Conservation (phyloP, 2,888 invertebrate genomes). For the Orthosia cruda region DNA sequence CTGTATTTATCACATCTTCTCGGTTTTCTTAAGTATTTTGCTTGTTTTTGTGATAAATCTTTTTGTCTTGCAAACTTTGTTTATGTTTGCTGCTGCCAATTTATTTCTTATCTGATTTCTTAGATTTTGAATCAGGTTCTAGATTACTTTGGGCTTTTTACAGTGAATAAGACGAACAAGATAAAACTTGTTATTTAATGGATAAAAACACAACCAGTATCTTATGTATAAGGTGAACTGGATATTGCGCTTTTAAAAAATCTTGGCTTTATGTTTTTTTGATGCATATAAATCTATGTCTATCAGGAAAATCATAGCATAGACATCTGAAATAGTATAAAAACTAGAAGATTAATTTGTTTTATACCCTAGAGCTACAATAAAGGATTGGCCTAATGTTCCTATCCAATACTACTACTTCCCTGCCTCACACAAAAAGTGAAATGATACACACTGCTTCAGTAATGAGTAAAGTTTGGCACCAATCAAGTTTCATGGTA, state of each 20-base stretch:
- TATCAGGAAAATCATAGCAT: neutral
- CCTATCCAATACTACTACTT: too few species aligned
- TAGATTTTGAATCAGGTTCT: constrained; percentile 22
- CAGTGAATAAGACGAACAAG: neutral
- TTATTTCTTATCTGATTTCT: constrained; percentile 37
- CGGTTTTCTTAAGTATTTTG: constrained; percentile 25
- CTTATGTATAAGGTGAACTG: constrained; percentile 1
- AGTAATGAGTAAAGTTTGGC: constrained; percentile 53
- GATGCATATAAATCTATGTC: neutral
- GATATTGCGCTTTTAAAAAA: too few species aligned
- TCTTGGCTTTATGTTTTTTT: neutral
- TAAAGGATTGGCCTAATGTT: neutral
- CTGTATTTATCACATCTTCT: constrained; percentile 3
- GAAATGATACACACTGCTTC: constrained; percentile 41
- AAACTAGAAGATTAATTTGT: neutral
- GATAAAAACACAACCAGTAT: neutral
- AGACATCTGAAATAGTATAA: neutral
- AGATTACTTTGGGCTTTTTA: constrained; percentile 3
- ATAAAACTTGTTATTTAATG: neutral
- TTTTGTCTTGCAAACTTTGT: constrained; percentile 40
- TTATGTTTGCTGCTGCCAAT: constrained; percentile 28
- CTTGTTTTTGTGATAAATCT: constrained; percentile 50
- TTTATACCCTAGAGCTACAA: too few species aligned
- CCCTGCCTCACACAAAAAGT: constrained; percentile 46
- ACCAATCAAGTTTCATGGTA: constrained; percentile 38